Evolutionary conservation across 1,140 invertebrate genomes (phyloP).

Genomic region (Homalodisca vitripennis): DNA sequence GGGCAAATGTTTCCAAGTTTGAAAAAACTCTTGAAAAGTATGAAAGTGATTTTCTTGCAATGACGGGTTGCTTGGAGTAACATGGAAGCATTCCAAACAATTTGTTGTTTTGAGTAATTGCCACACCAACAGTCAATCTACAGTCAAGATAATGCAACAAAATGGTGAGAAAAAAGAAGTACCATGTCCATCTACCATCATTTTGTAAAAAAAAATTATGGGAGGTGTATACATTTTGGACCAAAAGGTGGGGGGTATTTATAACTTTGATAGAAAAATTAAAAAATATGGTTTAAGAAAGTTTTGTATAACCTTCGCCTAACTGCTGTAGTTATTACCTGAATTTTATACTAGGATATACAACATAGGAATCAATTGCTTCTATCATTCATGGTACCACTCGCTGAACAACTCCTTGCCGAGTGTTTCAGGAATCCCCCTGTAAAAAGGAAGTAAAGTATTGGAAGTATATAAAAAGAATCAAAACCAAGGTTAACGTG

Average conservation of each 20-base stretch:
- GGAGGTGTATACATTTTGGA: conserved; percentile 39
- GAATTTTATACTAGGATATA: conserved; percentile 35
- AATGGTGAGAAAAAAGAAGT: conserved; percentile 29
- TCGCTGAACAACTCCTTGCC: conserved; percentile 38
- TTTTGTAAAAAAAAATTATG: conserved; percentile 39
- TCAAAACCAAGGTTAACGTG: too few relatives aligned
- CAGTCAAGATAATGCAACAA: conserved; percentile 32
- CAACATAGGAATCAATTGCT: conserved; percentile 31
- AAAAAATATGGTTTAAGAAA: conserved; percentile 40
- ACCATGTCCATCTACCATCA: conserved; percentile 15
- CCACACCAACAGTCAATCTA: conserved; percentile 29
- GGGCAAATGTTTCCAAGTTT: conserved; percentile 36
- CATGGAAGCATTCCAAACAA: conserved; percentile 40
- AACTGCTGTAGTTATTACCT: conserved; percentile 33
- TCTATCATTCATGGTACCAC: conserved; percentile 33
- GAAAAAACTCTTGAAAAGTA: conserved; percentile 29
- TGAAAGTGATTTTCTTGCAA: conserved; percentile 26
- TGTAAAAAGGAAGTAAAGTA: too few relatives aligned
- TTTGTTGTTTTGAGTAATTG: conserved; percentile 40
- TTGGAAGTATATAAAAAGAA: too few relatives aligned
- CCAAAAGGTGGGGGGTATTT: conserved; percentile 36
- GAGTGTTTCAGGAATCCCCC: too few relatives aligned
- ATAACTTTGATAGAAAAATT: conserved; percentile 39
- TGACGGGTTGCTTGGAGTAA: conserved; percentile 21
- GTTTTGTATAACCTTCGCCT: conserved; percentile 40